These are phyloP conservation scores for Cyanoderma ruficeps DNA, from an alignment of 2,113 vertebrate genomes.

Conservation along the genomic window DNA sequence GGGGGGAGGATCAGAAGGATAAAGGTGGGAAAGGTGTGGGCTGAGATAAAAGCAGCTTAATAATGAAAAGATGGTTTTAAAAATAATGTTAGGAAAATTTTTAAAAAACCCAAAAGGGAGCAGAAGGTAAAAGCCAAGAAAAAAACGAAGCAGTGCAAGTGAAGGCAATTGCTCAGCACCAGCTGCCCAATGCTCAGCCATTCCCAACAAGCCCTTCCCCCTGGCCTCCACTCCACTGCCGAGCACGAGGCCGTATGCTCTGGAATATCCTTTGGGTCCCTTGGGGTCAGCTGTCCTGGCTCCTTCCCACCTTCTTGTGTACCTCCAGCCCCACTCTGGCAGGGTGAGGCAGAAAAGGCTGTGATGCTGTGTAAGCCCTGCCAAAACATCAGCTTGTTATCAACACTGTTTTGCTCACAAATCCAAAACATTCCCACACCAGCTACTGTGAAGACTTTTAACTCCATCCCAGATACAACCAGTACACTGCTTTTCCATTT, in stretches of 20 bases:
- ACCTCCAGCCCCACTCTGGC: too few species aligned
- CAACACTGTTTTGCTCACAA: neutral
- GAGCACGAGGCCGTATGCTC: fast-evolving
- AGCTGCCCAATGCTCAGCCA: neutral
- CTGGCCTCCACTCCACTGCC: neutral
- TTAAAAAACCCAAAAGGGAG: too few species aligned
- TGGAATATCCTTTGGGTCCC: too few species aligned
- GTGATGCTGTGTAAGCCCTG: neutral
- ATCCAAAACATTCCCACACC: neutral
- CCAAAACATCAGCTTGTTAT: neutral
- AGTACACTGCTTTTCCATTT: neutral
- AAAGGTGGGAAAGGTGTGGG: neutral
- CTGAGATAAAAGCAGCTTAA: neutral
- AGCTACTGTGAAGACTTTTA: neutral
- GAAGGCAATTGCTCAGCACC: neutral
- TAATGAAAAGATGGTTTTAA: neutral
- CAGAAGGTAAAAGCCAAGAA: neutral
- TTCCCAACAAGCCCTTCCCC: neutral
- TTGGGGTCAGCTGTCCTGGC: neutral
- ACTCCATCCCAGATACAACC: neutral
- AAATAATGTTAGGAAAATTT: neutral
- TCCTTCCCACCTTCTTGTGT: neutral
- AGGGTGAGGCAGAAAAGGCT: neutral
- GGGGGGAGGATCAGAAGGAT: neutral
- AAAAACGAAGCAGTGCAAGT: neutral